Base-by-base conservation (phyloP, 2,113 vertebrate species). In the Odontophorus gujanensis region DNA sequence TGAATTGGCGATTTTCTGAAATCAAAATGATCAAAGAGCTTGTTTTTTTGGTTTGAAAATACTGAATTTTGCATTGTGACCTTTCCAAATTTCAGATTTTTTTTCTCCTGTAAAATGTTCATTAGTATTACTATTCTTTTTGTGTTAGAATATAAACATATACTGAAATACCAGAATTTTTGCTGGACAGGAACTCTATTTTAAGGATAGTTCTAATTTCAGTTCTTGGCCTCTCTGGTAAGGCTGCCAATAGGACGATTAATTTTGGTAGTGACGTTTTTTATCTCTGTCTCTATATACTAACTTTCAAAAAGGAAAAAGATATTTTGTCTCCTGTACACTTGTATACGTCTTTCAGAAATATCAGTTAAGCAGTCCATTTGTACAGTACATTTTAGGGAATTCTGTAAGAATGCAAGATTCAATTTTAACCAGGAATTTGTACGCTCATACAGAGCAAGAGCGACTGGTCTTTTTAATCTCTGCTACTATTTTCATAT, bases 401-500 rank as follows among this genome's bases (percentile, higher is more conserved):
- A 45, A 32, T 76, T 36, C 17, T 83, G 13, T 32, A 58, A 38
- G 26, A 73, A 36, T 24, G 6, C 7, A 53, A 65, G 16, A 2
- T 19, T 3, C 3, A 51, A 6, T 32, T 55, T 69, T 15, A 67
- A 12, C 11, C 3, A 69, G 30, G 21, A 72, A 65, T 57, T 30
- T n/a, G 10, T 20, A 63, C 3, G n/a, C 0, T 61, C 6, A 7
- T 38, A 62, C 22, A 45, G 50, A 48, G 53, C 30, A n/a, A 45
- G 53, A 32, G 50, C 28, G 30, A 43, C 25, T 43, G 57, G 24
- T 10, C 51, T 84, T 65, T 57, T 67, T 11, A 4, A 77, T 8
- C 22, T 51, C 43, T 85, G 18, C 1, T 6, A 13, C 5, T 51
- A 25, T 8, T 22, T 74, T 68, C 0, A 0, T 43, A 3, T 3